A percentile compares a stretch with the other conserved stretches of the same genome.
Conservation (phyloP, 2,888 invertebrate genomes). For the Parnassius smintheus region DNA sequence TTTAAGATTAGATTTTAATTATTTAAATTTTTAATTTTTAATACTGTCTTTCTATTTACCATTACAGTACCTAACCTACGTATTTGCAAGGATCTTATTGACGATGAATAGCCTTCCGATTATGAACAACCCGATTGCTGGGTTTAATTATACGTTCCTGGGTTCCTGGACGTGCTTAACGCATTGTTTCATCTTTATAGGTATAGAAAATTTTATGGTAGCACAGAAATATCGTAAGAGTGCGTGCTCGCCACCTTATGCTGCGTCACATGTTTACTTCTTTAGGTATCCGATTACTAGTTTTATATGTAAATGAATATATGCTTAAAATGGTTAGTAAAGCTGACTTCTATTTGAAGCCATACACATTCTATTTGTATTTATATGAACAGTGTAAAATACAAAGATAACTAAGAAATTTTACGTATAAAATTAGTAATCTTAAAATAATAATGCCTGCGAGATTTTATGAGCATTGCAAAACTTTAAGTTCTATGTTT, state of each 20-base stretch:
- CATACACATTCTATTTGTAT: background rate
- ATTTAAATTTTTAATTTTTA: no score
- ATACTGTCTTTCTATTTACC: background rate
- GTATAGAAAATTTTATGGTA: conserved; percentile 16
- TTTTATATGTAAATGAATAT: conserved; percentile 13
- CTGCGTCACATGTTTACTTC: conserved; percentile 7
- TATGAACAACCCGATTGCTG: conserved; percentile 50
- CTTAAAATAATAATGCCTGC: no score
- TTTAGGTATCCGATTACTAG: conserved; percentile 15
- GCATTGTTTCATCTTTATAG: conserved; percentile 43
- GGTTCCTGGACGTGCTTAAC: conserved; percentile 44
- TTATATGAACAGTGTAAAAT: background rate
- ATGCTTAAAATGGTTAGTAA: conserved; percentile 8
- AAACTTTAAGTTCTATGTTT: no score
- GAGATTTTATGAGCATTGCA: no score
- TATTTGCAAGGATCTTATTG: conserved; percentile 62
- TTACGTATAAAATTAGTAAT: no score
- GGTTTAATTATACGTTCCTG: conserved; percentile 62
- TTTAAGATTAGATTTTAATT: background rate
- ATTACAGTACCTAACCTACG: conserved; percentile 45
- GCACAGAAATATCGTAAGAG: conserved; percentile 11
- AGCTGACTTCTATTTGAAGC: background rate
- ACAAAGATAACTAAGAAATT: no score
- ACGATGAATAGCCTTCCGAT: conserved; percentile 56
- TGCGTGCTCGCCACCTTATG: conserved; percentile 3